Percentiles rank a stretch among this genome's conserved stretches.
These are phyloP conservation scores for Melikaiella ostensackeni DNA, from an alignment of 2,888 invertebrate genomes.

Conservation along the genomic window DNA sequence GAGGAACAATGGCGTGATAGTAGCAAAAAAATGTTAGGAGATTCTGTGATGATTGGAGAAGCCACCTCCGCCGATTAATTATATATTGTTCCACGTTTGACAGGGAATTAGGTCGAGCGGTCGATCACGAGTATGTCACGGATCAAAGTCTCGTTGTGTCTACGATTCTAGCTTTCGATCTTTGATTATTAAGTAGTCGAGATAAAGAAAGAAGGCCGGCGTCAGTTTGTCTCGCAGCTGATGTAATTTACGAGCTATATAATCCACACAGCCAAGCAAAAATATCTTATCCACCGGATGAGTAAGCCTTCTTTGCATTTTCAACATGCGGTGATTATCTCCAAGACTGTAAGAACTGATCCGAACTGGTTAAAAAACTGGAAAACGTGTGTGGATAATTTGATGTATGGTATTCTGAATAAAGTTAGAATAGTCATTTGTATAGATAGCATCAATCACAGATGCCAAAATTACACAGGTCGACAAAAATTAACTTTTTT, in stretches of 20 bases:
- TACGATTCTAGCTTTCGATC: constrained; percentile 39
- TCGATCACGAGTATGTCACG: constrained; percentile 55
- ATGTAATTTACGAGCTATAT: constrained; percentile 30
- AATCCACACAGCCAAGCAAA: background rate
- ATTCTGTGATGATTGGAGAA: constrained; percentile 19
- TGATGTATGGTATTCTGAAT: background rate
- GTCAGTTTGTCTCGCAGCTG: constrained; percentile 14
- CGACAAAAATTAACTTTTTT: too few species aligned
- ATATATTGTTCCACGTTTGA: constrained; percentile 40
- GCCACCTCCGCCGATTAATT: background rate
- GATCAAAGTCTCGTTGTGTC: constrained; percentile 61
- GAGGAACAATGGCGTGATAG: constrained; percentile 7
- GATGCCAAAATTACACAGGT: background rate
- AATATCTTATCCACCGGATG: constrained; percentile 2
- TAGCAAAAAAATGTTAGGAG: constrained; percentile 2
- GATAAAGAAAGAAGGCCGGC: constrained; percentile 33
- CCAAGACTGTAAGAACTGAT: background rate
- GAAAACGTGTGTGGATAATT: background rate
- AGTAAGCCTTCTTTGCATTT: constrained; percentile 19
- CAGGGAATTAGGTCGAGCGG: constrained; percentile 59
- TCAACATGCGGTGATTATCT: background rate
- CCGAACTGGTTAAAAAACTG: background rate
- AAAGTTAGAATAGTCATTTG: background rate
- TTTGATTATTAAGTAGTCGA: constrained; percentile 20
- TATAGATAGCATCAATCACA: background rate